Base-by-base conservation (phyloP, 1,140 invertebrate species). In the Drosophila biarmipes region DNA sequence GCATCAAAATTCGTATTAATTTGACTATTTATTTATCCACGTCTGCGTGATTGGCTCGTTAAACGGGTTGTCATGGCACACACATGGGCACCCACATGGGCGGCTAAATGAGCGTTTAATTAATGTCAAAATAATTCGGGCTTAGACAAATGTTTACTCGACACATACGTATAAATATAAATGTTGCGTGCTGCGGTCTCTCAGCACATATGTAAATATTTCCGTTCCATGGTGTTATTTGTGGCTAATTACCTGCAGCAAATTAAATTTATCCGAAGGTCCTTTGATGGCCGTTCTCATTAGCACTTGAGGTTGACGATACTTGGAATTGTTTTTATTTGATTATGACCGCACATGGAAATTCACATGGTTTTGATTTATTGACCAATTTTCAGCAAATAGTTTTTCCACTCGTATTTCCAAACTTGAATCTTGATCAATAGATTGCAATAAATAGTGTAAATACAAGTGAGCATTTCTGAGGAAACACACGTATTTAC, bases 31-130 rank as follows among this genome's bases (percentile, higher is more conserved):
- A 68, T 73, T 69, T 51, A 73, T 49, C 35, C 48, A 17, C 48
- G 27, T 40, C 21, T 73, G 42, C 17, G 43, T 40, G 15, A 34
- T 31, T 59, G n/a, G 37, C 5, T 40, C 27, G 27, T 45, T 34
- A 52, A 57, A 34, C 24, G 38, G 40, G 21, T 35, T n/a, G 24
- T 38, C 57, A 27, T 56, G 53, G 49, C 63, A 34, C 37, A 7
- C 29, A 21, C 29, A 21, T 31, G 43, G 48, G 0, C 43, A 35
- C 31, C 37, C 31, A n/a, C n/a, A n/a, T n/a, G n/a, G n/a, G n/a
- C n/a, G n/a, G n/a, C 42, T 37, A 51, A 59, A 45, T 46, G 27
- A 48, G 37, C 72, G 55, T 72, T 80, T 84, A 71, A 80, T 79
- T 79, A 79, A 51, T 54, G 58, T 37, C 34, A 43, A 57, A 35